phyloP scores from a whole-genome alignment of 2,113 vertebrate species.

The Actenoides hombroni region DNA sequence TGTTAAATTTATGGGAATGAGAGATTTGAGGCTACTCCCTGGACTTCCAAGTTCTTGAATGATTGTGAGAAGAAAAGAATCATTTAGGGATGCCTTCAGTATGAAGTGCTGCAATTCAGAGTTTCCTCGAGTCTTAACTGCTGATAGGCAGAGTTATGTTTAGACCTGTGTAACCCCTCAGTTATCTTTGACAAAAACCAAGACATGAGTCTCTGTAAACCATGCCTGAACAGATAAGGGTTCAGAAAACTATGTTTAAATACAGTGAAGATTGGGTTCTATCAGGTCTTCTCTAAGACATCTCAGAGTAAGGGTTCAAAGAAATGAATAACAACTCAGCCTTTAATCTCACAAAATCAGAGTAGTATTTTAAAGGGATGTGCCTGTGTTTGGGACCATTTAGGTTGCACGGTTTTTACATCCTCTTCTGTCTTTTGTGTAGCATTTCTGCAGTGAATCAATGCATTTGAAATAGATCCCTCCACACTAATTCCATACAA shows the following conservation, averaged over 20 bases:
- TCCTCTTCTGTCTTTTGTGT: not conserved
- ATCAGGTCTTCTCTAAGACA: not conserved
- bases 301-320: not conserved
- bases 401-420: not conserved
- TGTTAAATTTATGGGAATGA: conserved; percentile 72
- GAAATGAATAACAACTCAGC: not conserved
- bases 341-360: not conserved
- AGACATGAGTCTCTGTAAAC: not conserved
- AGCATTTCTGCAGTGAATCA: not conserved
- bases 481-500: not conserved
- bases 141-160: conserved; percentile 30
- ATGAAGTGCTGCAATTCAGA: conserved; percentile 46
- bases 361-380: not conserved
- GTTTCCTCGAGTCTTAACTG: not conserved
- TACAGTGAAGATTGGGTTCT: not conserved
- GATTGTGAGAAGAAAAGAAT: conserved; percentile 70
- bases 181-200: conserved; percentile 49
- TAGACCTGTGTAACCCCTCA: not conserved
- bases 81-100: conserved; percentile 60
- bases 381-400: not conserved
- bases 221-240: not conserved
- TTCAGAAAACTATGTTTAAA: conserved; percentile 8
- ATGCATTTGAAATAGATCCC: not conserved
- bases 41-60: conserved; percentile 64
- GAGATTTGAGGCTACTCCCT: conserved; percentile 63